phyloP scores from a whole-genome alignment of 30 jellyfish, hydroid and myxozoan species.

The Chrysaora quinquecirrha region DNA sequence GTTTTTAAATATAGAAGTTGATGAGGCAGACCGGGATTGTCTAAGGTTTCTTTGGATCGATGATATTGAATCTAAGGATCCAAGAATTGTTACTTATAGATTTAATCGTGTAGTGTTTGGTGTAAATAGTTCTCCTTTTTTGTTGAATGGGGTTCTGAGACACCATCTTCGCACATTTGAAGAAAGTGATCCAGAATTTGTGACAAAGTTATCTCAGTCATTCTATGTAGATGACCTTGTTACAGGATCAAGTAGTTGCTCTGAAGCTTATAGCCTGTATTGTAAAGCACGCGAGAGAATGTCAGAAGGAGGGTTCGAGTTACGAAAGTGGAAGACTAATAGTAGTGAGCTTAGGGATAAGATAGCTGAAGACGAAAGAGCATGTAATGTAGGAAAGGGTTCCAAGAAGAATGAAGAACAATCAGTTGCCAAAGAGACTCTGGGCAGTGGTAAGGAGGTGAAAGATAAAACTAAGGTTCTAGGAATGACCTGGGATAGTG shows the following conservation, averaged over 20 bases:
- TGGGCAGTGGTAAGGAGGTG: background rate
- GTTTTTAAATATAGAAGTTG: slow-evolving; percentile 23
- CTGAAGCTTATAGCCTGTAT: slow-evolving; percentile 1
- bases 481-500: slow-evolving; percentile 13
- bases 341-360: background rate
- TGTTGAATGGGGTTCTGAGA: slow-evolving; percentile 14
- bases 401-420: background rate
- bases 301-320: background rate
- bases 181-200: slow-evolving; percentile 9
- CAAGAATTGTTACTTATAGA: background rate
- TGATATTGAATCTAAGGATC: slow-evolving; percentile 6
- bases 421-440: background rate
- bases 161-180: background rate
- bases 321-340: background rate
- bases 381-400: background rate
- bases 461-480: background rate
- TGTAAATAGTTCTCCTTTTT: slow-evolving; percentile 8
- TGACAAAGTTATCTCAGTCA: background rate
- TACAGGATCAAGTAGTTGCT: slow-evolving; percentile 16
- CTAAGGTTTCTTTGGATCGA: slow-evolving; percentile 30
- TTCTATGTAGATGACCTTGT: slow-evolving; percentile 46
- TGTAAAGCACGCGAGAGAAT: background rate
- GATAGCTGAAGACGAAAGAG: background rate
- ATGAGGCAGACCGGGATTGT: slow-evolving; percentile 20
- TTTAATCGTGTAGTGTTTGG: slow-evolving; percentile 40